Base-by-base conservation (phyloP, 2,797 vertebrate species). In the Enteromius mattozi region DNA sequence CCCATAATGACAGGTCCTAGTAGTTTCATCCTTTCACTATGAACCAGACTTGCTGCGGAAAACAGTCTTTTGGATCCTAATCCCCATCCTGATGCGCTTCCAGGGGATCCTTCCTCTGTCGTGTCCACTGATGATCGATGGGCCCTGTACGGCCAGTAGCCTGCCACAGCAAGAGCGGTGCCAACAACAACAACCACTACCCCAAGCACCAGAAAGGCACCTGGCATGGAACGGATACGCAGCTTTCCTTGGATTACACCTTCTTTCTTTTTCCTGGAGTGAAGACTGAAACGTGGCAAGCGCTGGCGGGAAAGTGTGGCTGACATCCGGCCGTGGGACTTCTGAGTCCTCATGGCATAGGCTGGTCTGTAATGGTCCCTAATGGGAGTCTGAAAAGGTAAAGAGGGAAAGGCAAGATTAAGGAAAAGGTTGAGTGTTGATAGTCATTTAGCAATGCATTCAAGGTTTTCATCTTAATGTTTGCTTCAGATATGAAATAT, bases 1-100 rank as follows among this genome's bases (percentile, higher is more conserved):
- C 98, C 98, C 97, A 99, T 98, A 87, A 99, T 96, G 84, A 99
- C 96, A 0, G 98, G 97, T 0, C 98, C 98, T 0, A 99, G 93
- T 24, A 99, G 93, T 92, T 98, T 97, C 92, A 99, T 95, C 74
- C 97, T 95, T 88, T 99, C 97, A 0, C 93, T 95, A 82, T 97
- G 96, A 19, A 95, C 92, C 14, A 94, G 47, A 2, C 91, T 90
- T 7, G 88, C 85, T 10, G 94, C 54, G 49, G 91, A 42, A 33
- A 93, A 6, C 79, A 93, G 85, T 2, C 91, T 88, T 86, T 92
- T 93, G 2, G 92, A 81, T 21, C 91, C 91, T 33, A 92, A 61
- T 37, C 88, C 92, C 93, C 91, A 94, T 13, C 88, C 87, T n/a
- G 92, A 89, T 0, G 86, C 47, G 2, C 59, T 24, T 49, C 40